A percentile compares a stretch with the other conserved stretches of the same genome.
Conservation (phyloP, 2,797 vertebrate genomes). For the Esox masquinongy region DNA sequence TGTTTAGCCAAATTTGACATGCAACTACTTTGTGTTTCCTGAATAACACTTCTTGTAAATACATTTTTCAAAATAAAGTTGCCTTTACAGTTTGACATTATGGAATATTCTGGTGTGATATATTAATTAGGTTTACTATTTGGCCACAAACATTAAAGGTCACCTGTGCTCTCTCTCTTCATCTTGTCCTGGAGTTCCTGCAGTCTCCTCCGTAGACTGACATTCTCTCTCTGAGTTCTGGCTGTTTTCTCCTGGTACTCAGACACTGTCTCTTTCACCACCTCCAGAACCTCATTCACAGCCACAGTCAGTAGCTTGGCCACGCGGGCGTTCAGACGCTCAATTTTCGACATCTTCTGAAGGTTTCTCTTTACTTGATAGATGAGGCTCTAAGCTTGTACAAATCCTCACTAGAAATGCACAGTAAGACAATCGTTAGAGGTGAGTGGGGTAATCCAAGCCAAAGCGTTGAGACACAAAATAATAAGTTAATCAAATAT, state of each 20-base stretch:
- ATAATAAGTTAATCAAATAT: too few species aligned
- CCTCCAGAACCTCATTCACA: conserved; percentile 69
- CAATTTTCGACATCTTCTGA: conserved; percentile 69
- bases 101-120: too few species aligned
- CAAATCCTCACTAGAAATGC: not conserved
- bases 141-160: not conserved
- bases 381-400: conserved; percentile 1
- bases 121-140: not conserved
- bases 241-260: conserved; percentile 54
- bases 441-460: not conserved
- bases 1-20: too few species aligned
- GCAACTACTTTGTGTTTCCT: too few species aligned
- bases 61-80: too few species aligned
- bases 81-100: too few species aligned
- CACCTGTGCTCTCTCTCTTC: conserved; percentile 25
- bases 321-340: conserved; percentile 68
- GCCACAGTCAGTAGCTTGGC: conserved; percentile 66
- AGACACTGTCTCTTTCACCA: conserved; percentile 63
- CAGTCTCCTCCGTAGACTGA: conserved; percentile 45
- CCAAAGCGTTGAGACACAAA: too few species aligned
- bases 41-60: too few species aligned
- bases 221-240: conserved; percentile 49
- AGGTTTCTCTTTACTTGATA: not conserved
- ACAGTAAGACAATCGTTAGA: not conserved
- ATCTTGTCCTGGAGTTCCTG: conserved; percentile 55